phyloP scores from a whole-genome alignment of 2,888 invertebrate species.

The Caenorhabditis imperialis region DNA sequence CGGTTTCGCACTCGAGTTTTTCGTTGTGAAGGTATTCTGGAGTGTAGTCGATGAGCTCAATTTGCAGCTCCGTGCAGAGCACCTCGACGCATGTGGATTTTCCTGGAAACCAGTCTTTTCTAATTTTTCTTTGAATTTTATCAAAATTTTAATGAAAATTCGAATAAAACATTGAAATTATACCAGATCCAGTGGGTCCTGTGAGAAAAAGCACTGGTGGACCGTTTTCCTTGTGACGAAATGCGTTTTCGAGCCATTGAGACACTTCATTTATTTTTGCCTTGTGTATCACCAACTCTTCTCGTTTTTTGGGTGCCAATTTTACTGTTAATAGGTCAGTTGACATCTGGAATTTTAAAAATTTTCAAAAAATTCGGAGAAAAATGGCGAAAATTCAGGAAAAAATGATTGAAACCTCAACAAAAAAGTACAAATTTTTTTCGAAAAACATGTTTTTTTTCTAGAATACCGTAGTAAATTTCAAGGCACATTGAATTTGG shows the following conservation, averaged over 20 bases:
- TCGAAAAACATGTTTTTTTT: too few relatives aligned
- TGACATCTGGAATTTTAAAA: constrained; percentile 1
- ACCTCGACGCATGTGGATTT: constrained; percentile 50
- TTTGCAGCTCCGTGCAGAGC: constrained; percentile 18
- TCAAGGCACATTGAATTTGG: too few relatives aligned
- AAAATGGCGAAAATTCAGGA: not conserved
- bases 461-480: too few relatives aligned
- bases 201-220: constrained; percentile 26
- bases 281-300: constrained; percentile 33
- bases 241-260: constrained; percentile 15
- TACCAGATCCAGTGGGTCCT: constrained; percentile 46
- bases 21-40: constrained; percentile 30
- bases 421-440: not conserved
- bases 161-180: too few relatives aligned
- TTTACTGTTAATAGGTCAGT: constrained; percentile 12
- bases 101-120: constrained; percentile 9
- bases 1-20: constrained; percentile 7
- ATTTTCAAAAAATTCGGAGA: not conserved
- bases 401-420: not conserved
- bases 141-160: too few relatives aligned
- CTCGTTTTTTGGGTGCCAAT: constrained; percentile 17
- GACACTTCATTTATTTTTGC: constrained; percentile 38
- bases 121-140: too few relatives aligned
- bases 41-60: constrained; percentile 32
- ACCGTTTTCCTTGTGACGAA: not conserved